Base-by-base conservation (phyloP, 92 coral and sea anemone genomes). In the Umimayanthus chanpuru region DNA sequence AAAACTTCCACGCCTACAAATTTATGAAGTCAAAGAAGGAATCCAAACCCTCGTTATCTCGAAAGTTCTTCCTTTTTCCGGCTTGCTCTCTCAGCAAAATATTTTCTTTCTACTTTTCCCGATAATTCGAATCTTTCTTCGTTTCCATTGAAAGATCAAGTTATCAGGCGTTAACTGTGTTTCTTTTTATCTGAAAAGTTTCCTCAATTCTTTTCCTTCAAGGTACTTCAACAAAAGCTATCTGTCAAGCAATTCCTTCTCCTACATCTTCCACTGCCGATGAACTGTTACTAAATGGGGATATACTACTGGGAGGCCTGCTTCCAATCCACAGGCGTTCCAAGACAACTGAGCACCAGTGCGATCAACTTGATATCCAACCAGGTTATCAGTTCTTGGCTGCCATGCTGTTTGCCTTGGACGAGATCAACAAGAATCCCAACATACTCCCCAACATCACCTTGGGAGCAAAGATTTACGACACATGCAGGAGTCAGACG, bases 381-480 rank as follows among this genome's bases (percentile, higher is more conserved):
- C 58, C 58, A 12, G 58, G 58, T 0, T 88, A 81, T 80, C 91
- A 88, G 28, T 81, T 79, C 47, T 66, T 88, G 87, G 81, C 81
- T 26, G 86, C 91, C 23, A 88, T 88, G 91, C 32, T 88, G 72
- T 88, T 88, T 40, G 91, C 91, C 26, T 32, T 88, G 38, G 91
- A 88, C 44, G 50, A 88, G 56, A 81, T 88, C 81, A 88, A 88
- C 87, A 41, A 66, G 2, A 86, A 53, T 20, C 4, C 58, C 58
- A 53, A 53, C 58, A 53, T 53, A 53, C 58, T 53, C 14, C 58
- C 58, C 18, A 53, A 53, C 58, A 53, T 53, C 58, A 53, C 58
- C 58, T 18, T 53, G 58, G 58, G 58, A 15, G 85, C 79, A 43
- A 44, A 53, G 49, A 78, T 25, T 28, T 89, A 47, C 92, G 85